A percentile compares a stretch with the other conserved stretches of the same genome.
Conservation (phyloP, 1,140 invertebrate species). For the Zophobas morio region DNA sequence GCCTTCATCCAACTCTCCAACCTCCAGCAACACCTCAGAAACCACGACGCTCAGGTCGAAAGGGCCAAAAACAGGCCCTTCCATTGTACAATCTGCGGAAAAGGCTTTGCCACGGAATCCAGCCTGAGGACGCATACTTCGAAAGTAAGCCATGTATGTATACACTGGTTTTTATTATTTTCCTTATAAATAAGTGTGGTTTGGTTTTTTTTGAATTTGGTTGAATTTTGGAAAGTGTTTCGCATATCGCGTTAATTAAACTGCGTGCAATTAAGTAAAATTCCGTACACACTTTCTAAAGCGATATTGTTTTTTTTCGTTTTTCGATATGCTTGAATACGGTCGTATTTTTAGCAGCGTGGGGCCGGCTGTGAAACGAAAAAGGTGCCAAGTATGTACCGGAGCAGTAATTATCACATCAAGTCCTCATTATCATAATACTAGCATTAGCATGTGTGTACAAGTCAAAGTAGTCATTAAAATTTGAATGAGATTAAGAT, state of each 20-base stretch:
- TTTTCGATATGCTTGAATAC: neutral
- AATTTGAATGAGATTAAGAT: too few relatives aligned
- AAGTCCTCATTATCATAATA: too few relatives aligned
- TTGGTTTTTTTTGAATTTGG: slow-evolving; percentile 13
- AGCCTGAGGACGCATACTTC: slow-evolving; percentile 95
- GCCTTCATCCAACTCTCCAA: slow-evolving; percentile 98
- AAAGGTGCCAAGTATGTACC: too few relatives aligned
- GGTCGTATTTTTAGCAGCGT: too few relatives aligned
- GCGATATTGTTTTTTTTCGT: neutral
- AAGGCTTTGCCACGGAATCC: slow-evolving; percentile 96
- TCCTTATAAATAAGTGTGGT: slow-evolving; percentile 45
- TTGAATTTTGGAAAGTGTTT: neutral
- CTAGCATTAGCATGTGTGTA: too few relatives aligned
- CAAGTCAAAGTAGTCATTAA: too few relatives aligned
- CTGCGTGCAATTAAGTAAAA: too few relatives aligned
- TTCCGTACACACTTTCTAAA: too few relatives aligned
- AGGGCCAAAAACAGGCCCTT: slow-evolving; percentile 95
- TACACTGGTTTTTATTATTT: slow-evolving; percentile 65
- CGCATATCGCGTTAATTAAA: neutral
- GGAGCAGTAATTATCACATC: too few relatives aligned
- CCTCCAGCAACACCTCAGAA: slow-evolving; percentile 95
- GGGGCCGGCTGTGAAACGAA: too few relatives aligned
- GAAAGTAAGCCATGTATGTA: slow-evolving; percentile 91
- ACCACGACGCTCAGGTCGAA: slow-evolving; percentile 96
- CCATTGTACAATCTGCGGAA: slow-evolving; percentile 96